A percentile compares a stretch with the other conserved stretches of the same genome.
These are phyloP conservation scores for Eueides isabella DNA, from an alignment of 1,140 invertebrate species.

Conservation along the genomic window DNA sequence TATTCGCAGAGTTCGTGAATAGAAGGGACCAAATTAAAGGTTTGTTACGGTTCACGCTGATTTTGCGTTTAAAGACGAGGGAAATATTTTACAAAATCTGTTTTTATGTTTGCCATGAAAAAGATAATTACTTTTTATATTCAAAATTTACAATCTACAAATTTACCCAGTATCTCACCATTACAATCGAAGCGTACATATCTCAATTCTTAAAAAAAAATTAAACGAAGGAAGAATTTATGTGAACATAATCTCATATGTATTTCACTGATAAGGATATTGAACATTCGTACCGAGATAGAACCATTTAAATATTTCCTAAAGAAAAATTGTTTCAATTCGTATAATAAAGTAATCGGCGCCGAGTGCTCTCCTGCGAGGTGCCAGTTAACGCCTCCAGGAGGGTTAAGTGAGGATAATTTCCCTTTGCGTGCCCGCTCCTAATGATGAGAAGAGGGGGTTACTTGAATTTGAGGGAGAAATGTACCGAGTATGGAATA, in stretches of 20 bases:
- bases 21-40: conserved; percentile 66
- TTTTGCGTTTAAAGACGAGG: conserved; percentile 42
- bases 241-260: conserved; percentile 8
- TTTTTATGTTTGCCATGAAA: conserved; percentile 1
- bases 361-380: conserved; percentile 69
- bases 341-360: conserved; percentile 78
- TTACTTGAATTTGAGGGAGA: conserved; percentile 42
- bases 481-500: conserved; percentile 32
- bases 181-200: background rate
- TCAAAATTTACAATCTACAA: background rate
- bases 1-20: conserved; percentile 57
- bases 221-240: background rate
- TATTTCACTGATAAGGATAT: conserved; percentile 24
- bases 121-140: conserved; percentile 11
- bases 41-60: conserved; percentile 62
- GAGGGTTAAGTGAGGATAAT: conserved; percentile 81
- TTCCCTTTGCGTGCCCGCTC: conserved; percentile 78
- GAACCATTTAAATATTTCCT: conserved; percentile 55
- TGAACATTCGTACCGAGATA: conserved; percentile 14
- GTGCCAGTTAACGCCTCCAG: conserved; percentile 80
- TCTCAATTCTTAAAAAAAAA: background rate
- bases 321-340: conserved; percentile 72
- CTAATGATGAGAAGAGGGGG: conserved; percentile 62
- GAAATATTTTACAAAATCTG: conserved; percentile 26
- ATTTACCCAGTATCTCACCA: background rate